Evolutionary conservation across 2,113 vertebrate genomes (phyloP).

Genomic region (Thamnaconus septentrionalis): DNA sequence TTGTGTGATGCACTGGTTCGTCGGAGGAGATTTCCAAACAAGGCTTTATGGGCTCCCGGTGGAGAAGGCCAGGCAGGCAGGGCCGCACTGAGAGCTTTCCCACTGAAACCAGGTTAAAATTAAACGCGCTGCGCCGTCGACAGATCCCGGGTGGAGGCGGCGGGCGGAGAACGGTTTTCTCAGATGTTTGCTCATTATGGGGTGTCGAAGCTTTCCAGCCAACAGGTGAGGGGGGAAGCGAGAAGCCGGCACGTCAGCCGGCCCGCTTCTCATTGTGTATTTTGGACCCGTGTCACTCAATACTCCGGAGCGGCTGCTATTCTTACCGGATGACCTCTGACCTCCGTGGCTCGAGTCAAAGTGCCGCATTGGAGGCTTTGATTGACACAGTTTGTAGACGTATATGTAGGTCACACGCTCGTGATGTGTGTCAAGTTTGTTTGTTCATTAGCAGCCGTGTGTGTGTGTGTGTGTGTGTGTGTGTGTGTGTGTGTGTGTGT

Average conservation of each 20-base stretch:
- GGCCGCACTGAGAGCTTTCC: slow-evolving; percentile 3
- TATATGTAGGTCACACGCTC: slow-evolving; percentile 22
- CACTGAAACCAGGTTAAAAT: slow-evolving; percentile 27
- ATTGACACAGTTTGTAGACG: slow-evolving; percentile 1
- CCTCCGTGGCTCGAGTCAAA: slow-evolving; percentile 5
- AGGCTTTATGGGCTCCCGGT: not conserved
- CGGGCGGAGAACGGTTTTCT: slow-evolving; percentile 16
- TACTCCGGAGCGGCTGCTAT: slow-evolving; percentile 29
- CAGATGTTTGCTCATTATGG: slow-evolving; percentile 28
- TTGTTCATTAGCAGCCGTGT: not conserved
- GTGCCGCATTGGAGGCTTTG: not conserved
- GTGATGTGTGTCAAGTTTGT: slow-evolving; percentile 3
- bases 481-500: too few species aligned
- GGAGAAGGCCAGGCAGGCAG: not conserved
- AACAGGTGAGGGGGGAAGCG: slow-evolving; percentile 45
- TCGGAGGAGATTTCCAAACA: not conserved
- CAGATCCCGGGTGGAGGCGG: not conserved
- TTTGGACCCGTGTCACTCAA: slow-evolving; percentile 20
- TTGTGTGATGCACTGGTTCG: not conserved
- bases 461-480: too few species aligned
- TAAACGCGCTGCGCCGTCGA: slow-evolving; percentile 7
- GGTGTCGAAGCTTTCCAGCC: slow-evolving; percentile 18
- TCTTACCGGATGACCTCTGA: slow-evolving; percentile 37
- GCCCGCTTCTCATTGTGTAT: not conserved
- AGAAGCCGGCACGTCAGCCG: slow-evolving; percentile 1